phyloP scores from a whole-genome alignment of 2,888 invertebrate genomes.

The Andrena marginata region DNA sequence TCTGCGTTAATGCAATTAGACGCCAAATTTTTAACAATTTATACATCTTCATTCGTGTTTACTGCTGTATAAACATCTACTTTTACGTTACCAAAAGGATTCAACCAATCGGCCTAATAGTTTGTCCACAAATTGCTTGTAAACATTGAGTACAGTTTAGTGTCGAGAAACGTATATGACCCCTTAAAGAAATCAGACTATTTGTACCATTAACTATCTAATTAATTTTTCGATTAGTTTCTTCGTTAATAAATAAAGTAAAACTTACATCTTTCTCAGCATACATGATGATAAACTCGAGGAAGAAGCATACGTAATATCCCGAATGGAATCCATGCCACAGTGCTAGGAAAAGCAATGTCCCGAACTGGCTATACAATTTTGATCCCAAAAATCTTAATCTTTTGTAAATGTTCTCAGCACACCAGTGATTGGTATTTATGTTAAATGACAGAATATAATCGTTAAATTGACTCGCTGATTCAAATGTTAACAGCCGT shows the following conservation, averaged over 20 bases:
- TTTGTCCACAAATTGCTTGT: too few species aligned
- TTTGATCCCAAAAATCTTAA: conserved; percentile 93
- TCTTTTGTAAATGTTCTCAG: conserved; percentile 97
- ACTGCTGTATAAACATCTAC: too few species aligned
- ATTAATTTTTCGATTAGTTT: too few species aligned
- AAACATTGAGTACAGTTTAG: too few species aligned
- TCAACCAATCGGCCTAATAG: too few species aligned
- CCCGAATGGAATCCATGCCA: conserved; percentile 99
- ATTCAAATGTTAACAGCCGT: conserved; percentile 92
- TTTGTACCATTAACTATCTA: too few species aligned
- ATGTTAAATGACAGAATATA: conserved; percentile 97
- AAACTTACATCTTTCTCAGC: conserved; percentile 92
- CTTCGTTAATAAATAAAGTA: not conserved
- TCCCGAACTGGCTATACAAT: conserved; percentile 91
- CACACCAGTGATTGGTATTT: conserved; percentile 98
- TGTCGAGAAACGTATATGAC: too few species aligned
- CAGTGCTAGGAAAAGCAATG: conserved; percentile 94
- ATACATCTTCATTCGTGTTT: too few species aligned
- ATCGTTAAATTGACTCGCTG: conserved; percentile 93
- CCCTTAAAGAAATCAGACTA: too few species aligned
- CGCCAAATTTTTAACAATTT: too few species aligned
- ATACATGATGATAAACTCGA: conserved; percentile 95
- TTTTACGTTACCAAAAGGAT: too few species aligned
- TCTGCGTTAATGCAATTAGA: too few species aligned
- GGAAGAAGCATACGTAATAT: conserved; percentile 96